phyloP scores from a whole-genome alignment of 2,113 vertebrate genomes.

The Centrocercus urophasianus region DNA sequence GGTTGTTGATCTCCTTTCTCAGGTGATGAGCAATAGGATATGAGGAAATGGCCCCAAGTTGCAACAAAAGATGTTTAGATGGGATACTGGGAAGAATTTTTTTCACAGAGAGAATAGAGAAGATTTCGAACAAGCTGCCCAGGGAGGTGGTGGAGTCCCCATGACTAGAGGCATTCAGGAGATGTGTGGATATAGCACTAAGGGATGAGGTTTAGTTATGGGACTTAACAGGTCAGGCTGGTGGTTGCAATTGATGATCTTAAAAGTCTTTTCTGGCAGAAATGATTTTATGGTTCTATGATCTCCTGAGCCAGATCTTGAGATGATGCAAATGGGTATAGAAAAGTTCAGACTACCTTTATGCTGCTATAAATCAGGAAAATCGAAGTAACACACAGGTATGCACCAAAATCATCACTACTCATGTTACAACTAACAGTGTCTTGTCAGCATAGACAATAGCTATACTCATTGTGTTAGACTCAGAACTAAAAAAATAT shows the following conservation, averaged over 20 bases:
- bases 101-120: too few relatives aligned
- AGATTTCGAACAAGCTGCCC: background rate
- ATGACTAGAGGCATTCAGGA: background rate
- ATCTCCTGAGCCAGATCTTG: background rate
- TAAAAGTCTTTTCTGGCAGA: background rate
- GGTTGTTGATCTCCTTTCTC: background rate
- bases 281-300: background rate
- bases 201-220: background rate
- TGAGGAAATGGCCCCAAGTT: background rate
- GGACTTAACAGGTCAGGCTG: background rate
- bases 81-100: background rate
- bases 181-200: background rate
- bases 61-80: background rate
- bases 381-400: background rate
- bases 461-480: background rate
- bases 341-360: background rate
- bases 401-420: background rate
- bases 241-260: background rate
- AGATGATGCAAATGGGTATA: background rate
- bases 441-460: background rate
- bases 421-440: background rate
- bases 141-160: background rate
- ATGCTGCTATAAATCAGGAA: background rate
- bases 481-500: background rate
- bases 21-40: background rate